Percentiles rank a stretch among this genome's conserved stretches.
Evolutionary conservation across 2,888 invertebrate species (phyloP).

Genomic region (Cephus nigrinus): DNA sequence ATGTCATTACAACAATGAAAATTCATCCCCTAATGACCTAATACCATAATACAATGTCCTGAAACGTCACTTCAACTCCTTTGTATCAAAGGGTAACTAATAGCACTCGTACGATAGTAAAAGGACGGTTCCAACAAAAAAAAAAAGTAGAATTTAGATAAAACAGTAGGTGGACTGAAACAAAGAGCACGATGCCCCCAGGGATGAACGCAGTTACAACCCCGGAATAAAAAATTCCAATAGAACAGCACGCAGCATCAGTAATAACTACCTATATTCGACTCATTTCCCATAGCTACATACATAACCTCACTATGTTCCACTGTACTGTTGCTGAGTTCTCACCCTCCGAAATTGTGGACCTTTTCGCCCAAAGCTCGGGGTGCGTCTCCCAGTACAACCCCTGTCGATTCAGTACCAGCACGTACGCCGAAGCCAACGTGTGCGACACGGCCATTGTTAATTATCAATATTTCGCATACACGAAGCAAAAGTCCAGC

Average conservation of each 20-base stretch:
- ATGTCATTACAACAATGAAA: not conserved
- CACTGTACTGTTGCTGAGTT: not conserved
- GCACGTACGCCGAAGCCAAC: conserved; percentile 8
- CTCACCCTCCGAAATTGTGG: not conserved
- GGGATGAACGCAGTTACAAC: conserved; percentile 51
- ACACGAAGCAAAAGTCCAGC: conserved; percentile 51
- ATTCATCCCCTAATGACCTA: not conserved
- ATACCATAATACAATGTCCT: not conserved
- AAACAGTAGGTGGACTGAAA: conserved; percentile 35
- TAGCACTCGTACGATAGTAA: not conserved
- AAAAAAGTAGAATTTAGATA: not conserved
- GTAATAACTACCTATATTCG: conserved; percentile 50
- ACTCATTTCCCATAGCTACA: not conserved
- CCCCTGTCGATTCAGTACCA: not conserved
- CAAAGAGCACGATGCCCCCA: conserved; percentile 51
- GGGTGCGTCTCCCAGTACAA: not conserved
- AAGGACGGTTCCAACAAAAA: not conserved
- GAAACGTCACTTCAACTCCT: not conserved
- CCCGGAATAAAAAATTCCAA: conserved; percentile 55
- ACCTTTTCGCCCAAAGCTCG: not conserved
- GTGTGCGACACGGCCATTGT: conserved; percentile 57
- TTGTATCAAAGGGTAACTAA: not conserved
- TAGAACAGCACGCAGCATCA: conserved; percentile 52
- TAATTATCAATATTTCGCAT: conserved; percentile 66
- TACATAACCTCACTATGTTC: not conserved